Evolutionary conservation across 2,113 vertebrate species (phyloP).

Genomic region (pig (Sus scrofa)): T2T-Sscrofa CM000818.6:3582001-3582500

Average conservation of each 20-base stretch:
- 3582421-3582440: constrained; percentile 83
- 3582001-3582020: accelerated
- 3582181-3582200: constrained; percentile 95
- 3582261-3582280: constrained; percentile 88
- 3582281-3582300: constrained; percentile 94
- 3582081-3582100: too few species aligned
- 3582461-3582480: constrained; percentile 72
- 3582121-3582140: neutral
- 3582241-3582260: constrained; percentile 91
- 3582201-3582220: constrained; percentile 96
- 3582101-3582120: too few species aligned
- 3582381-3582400: accelerated
- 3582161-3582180: constrained; percentile 93
- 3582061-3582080: too few species aligned
- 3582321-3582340: accelerated
- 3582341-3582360: neutral
- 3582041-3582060: accelerated
- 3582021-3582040: neutral
- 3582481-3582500: constrained; percentile 10
- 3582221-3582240: constrained; percentile 91
- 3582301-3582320: neutral
- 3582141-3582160: constrained; percentile 49
- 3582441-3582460: constrained; percentile 77
- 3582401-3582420: constrained; percentile 56
- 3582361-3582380: neutral